Conservation (phyloP, 2,797 vertebrate genomes). For the Chelmon rostratus region DNA sequence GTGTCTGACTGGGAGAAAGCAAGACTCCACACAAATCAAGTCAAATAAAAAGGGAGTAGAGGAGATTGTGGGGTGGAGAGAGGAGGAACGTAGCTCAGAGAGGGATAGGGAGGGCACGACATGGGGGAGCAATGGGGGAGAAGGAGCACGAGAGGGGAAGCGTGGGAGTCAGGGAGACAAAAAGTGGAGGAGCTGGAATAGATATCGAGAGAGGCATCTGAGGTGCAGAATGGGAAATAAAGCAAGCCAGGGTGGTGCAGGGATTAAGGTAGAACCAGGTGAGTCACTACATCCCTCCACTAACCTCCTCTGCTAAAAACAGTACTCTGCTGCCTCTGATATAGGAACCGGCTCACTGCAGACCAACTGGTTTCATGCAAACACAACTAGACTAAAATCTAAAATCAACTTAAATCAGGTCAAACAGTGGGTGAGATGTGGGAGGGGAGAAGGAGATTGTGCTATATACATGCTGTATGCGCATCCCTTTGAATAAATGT, state of each 20-base stretch:
- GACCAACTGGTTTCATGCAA: constrained; percentile 34
- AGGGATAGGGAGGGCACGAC: constrained; percentile 26
- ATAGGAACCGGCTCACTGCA: constrained; percentile 24
- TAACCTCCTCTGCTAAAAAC: constrained; percentile 41
- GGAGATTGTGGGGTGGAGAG: neutral
- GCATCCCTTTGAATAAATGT: constrained; percentile 41
- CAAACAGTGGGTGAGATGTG: constrained; percentile 57
- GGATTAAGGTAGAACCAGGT: constrained; percentile 52
- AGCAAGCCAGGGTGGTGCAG: constrained; percentile 45
- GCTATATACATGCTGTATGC: constrained; percentile 16
- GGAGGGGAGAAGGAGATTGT: constrained; percentile 49
- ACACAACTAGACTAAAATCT: constrained; percentile 34
- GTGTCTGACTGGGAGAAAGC: constrained; percentile 51
- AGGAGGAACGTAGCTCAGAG: constrained; percentile 1
- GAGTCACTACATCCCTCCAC: constrained; percentile 59
- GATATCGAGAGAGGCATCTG: constrained; percentile 32
- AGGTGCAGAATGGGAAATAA: constrained; percentile 43
- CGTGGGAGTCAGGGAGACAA: constrained; percentile 8
- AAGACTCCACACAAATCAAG: constrained; percentile 56
- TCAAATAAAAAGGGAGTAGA: constrained; percentile 27
- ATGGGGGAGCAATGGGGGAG: neutral
- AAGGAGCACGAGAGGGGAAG: neutral
- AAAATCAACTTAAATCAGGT: constrained; percentile 55
- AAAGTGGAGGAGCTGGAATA: constrained; percentile 22
- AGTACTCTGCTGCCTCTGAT: constrained; percentile 9